Conservation (phyloP, 1,140 invertebrate species). For the Charaxes varanes region DNA sequence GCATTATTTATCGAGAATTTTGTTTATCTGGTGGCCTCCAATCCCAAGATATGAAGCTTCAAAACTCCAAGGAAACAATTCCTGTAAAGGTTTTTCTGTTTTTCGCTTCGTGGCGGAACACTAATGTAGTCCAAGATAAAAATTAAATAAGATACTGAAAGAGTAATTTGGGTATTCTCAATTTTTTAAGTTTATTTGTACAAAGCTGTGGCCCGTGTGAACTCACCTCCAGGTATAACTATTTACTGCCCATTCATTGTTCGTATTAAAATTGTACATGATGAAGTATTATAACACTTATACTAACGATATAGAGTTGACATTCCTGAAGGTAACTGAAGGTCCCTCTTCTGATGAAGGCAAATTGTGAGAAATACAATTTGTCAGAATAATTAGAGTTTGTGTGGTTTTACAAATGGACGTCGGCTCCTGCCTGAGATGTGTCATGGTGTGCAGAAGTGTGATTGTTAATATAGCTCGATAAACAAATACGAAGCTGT, state of each 20-base stretch:
- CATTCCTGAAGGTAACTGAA: constrained; percentile 6
- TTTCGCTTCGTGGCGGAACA: not conserved
- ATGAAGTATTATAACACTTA: constrained; percentile 6
- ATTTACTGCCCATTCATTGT: constrained; percentile 20
- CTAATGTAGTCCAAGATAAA: not conserved
- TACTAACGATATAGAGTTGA: not conserved
- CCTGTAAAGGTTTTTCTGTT: not conserved
- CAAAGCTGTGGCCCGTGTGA: not conserved
- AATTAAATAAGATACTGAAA: too few relatives aligned
- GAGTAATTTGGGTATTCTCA: too few relatives aligned
- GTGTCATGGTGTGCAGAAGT: too few relatives aligned
- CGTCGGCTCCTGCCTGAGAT: too few relatives aligned
- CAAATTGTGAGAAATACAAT: constrained; percentile 52
- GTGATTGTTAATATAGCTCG: too few relatives aligned
- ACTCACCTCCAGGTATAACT: constrained; percentile 7
- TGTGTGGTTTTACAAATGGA: constrained; percentile 46
- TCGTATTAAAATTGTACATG: not conserved
- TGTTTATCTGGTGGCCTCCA: too few relatives aligned
- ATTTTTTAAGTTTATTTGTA: too few relatives aligned
- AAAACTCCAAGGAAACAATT: too few relatives aligned
- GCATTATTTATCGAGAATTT: too few relatives aligned
- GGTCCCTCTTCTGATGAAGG: constrained; percentile 17
- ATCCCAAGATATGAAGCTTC: too few relatives aligned
- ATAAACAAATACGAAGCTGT: too few relatives aligned
- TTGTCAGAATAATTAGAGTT: constrained; percentile 45